Percentiles rank a stretch among this genome's conserved stretches.
Evolutionary conservation across 2,888 invertebrate genomes (phyloP).

Genomic region (Anorthoa munda): DNA sequence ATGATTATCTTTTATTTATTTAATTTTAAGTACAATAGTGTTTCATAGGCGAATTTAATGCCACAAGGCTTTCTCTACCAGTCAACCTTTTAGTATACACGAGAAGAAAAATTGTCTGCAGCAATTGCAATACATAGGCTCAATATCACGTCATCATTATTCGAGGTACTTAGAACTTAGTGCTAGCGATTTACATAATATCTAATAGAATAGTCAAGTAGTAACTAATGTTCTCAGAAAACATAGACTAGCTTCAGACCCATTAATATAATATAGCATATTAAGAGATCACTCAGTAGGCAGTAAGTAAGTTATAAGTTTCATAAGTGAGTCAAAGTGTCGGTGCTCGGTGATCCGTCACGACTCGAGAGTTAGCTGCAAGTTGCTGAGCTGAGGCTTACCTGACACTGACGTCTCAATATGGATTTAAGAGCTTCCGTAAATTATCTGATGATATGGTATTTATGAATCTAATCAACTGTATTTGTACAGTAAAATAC

Average conservation of each 20-base stretch:
- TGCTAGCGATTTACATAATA: constrained; percentile 1
- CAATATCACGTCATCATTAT: not conserved
- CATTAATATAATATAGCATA: not conserved
- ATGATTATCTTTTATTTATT: not conserved
- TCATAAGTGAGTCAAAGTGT: not conserved
- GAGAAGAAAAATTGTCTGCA: not conserved
- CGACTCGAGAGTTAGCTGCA: constrained; percentile 21
- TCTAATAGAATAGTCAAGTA: constrained; percentile 13
- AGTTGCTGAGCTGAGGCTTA: not conserved
- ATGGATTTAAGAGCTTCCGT: constrained; percentile 12
- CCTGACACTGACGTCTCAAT: constrained; percentile 24
- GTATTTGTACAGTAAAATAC: too few species aligned
- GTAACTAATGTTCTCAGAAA: not conserved
- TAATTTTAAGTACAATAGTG: not conserved
- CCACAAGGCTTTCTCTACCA: too few species aligned
- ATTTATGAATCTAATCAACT: too few species aligned
- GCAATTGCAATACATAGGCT: not conserved
- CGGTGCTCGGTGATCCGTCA: constrained; percentile 35
- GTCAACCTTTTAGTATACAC: not conserved
- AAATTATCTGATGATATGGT: constrained; percentile 11
- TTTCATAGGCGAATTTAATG: too few species aligned
- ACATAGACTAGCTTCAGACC: constrained; percentile 15
- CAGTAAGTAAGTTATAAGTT: constrained; percentile 33
- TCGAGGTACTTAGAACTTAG: constrained; percentile 10
- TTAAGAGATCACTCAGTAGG: not conserved